These are phyloP conservation scores for Aphelenchoides besseyi DNA, from an alignment of 1,140 invertebrate species.

Conservation along the genomic window DNA sequence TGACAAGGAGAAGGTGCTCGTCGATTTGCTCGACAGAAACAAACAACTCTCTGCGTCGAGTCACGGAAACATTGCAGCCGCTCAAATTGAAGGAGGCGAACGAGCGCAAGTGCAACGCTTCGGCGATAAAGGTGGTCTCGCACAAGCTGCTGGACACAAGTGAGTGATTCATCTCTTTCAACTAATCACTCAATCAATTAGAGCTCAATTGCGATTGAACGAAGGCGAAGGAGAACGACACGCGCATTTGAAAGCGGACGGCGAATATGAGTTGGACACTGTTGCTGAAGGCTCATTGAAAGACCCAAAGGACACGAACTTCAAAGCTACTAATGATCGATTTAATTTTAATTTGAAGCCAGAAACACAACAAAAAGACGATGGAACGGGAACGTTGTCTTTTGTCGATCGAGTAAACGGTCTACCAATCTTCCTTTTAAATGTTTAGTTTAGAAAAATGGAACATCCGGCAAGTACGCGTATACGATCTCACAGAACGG, in stretches of 20 bases:
- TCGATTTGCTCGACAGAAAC: conserved; percentile 54
- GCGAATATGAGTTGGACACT: conserved; percentile 62
- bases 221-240: conserved; percentile 49
- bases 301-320: conserved; percentile 47
- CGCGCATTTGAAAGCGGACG: conserved; percentile 59
- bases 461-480: conserved; percentile 53
- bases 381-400: conserved; percentile 48
- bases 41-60: conserved; percentile 56
- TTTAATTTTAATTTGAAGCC: conserved; percentile 59
- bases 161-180: conserved; percentile 25
- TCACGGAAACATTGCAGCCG: conserved; percentile 58
- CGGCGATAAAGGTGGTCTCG: conserved; percentile 59
- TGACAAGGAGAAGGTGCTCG: conserved; percentile 55
- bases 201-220: conserved; percentile 53
- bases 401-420: conserved; percentile 51
- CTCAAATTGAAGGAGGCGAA: conserved; percentile 54
- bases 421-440: neutral
- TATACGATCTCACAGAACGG: conserved; percentile 59
- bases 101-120: conserved; percentile 60
- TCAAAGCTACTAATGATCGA: conserved; percentile 57
- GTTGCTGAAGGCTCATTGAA: conserved; percentile 52
- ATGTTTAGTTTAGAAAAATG: conserved; percentile 43
- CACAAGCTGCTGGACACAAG: conserved; percentile 59
- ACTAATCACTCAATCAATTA: conserved; percentile 30
- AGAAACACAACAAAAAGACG: conserved; percentile 49